Evolutionary conservation across 2,797 vertebrate species (phyloP).

Genomic region (Hypotaenidia philippensis): DNA sequence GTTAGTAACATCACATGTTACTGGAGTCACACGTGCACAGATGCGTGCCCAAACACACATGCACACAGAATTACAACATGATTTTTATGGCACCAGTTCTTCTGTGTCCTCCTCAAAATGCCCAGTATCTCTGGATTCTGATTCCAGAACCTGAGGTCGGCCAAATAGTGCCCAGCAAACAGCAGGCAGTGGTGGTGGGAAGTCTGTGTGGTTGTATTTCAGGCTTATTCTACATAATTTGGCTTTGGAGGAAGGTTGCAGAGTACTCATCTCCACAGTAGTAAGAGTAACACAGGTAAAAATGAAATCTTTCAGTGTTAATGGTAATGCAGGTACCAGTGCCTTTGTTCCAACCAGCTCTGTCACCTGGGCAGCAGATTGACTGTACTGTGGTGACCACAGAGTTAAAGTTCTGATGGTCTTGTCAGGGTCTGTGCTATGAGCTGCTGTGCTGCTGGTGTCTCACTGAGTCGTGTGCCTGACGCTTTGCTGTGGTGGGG

Average conservation of each 20-base stretch:
- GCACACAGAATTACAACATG: rapidly evolving
- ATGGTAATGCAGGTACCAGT: neutral
- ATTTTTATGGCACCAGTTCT: neutral
- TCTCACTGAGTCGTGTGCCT: neutral
- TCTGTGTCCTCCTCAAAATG: neutral
- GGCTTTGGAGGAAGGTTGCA: neutral
- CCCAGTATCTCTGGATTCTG: neutral
- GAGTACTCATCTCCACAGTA: neutral
- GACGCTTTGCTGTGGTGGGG: neutral
- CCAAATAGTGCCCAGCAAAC: neutral
- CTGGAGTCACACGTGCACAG: rapidly evolving
- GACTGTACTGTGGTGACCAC: neutral
- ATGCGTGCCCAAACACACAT: too few species aligned
- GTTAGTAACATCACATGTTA: rapidly evolving
- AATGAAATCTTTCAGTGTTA: neutral
- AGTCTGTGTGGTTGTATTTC: neutral
- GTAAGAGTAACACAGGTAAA: neutral
- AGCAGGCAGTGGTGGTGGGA: neutral
- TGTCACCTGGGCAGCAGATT: neutral
- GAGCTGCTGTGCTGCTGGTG: neutral
- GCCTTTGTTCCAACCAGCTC: neutral
- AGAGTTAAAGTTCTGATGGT: neutral
- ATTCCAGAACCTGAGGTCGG: neutral
- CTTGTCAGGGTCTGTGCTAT: neutral
- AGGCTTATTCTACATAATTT: neutral